These are phyloP conservation scores for Pitta sordida DNA, from an alignment of 2,113 vertebrate species.

Conservation along the genomic window DNA sequence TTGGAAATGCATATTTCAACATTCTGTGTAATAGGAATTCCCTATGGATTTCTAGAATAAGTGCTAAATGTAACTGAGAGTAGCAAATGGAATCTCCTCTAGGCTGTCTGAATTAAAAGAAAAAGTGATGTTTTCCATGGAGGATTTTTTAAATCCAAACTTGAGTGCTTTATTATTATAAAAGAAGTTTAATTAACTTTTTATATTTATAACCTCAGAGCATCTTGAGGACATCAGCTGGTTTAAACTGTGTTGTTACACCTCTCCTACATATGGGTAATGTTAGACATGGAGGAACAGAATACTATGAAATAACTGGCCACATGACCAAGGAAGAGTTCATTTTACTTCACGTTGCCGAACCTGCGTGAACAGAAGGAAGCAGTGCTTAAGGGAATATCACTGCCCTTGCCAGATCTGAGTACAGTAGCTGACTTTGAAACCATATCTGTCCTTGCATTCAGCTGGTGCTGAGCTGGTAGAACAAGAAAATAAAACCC, in stretches of 20 bases:
- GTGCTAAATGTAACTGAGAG: not conserved
- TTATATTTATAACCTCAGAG: not conserved
- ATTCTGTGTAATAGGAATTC: not conserved
- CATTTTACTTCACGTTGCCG: not conserved
- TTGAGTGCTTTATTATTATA: not conserved
- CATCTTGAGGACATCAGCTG: not conserved
- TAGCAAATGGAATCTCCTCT: not conserved
- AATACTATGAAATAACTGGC: not conserved
- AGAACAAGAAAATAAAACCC: not conserved
- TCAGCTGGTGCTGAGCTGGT: not conserved
- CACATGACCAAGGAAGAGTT: not conserved
- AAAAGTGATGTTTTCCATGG: not conserved
- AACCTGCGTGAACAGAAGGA: not conserved
- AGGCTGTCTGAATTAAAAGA: not conserved
- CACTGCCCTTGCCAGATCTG: not conserved
- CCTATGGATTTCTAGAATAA: not conserved
- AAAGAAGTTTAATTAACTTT: conserved; percentile 7
- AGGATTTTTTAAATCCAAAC: not conserved
- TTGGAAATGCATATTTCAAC: not conserved
- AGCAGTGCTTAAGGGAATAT: not conserved
- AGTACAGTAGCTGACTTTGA: not conserved
- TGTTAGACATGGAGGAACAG: not conserved
- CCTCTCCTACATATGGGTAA: not conserved
- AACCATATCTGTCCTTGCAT: not conserved
- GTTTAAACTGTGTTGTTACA: not conserved